phyloP scores from a whole-genome alignment of 1,140 invertebrate genomes.

The Macrostomum lignano region DNA sequence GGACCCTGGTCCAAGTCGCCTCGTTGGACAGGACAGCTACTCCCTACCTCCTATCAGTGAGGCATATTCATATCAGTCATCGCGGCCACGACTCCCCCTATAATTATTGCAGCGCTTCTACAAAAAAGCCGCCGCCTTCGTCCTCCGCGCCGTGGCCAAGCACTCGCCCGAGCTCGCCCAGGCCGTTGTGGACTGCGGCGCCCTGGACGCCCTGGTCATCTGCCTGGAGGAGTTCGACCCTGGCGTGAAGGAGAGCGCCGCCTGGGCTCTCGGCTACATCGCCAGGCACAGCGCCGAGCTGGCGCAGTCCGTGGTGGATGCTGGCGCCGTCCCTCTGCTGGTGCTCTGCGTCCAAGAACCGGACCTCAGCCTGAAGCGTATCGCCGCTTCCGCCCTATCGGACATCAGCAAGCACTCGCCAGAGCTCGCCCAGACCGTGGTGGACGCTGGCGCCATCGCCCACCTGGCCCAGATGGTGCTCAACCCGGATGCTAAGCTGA shows the following conservation, averaged over 20 bases:
- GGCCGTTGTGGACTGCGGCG: conserved; percentile 36
- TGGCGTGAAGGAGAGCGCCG: conserved; percentile 34
- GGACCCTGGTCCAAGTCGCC: too few species aligned
- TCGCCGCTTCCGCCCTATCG: conserved; percentile 35
- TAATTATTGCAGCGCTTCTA: conserved; percentile 37
- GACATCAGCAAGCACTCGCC: conserved; percentile 45
- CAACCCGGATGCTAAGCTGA: conserved; percentile 42
- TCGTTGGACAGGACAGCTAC: too few species aligned
- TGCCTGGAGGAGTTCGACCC: conserved; percentile 33
- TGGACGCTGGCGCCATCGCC: conserved; percentile 42
- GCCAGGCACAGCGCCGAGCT: conserved; percentile 37
- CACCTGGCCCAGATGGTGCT: conserved; percentile 38
- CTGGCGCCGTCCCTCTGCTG: conserved; percentile 40
- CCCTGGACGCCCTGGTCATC: conserved; percentile 40
- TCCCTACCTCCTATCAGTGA: too few species aligned
- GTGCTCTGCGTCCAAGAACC: conserved; percentile 36
- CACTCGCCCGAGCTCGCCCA: conserved; percentile 37
- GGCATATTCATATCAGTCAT: too few species aligned
- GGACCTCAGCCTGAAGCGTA: conserved; percentile 28
- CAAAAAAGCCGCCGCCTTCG: conserved; percentile 38
- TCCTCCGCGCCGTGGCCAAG: conserved; percentile 39
- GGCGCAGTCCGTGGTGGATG: conserved; percentile 37
- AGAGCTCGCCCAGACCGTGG: conserved; percentile 39
- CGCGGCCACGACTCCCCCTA: too few species aligned
- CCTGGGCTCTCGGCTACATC: conserved; percentile 46